Percentiles rank a stretch among this genome's conserved stretches.
Evolutionary conservation across 2,888 invertebrate species (phyloP).

Genomic region (Myopa testacea): DNA sequence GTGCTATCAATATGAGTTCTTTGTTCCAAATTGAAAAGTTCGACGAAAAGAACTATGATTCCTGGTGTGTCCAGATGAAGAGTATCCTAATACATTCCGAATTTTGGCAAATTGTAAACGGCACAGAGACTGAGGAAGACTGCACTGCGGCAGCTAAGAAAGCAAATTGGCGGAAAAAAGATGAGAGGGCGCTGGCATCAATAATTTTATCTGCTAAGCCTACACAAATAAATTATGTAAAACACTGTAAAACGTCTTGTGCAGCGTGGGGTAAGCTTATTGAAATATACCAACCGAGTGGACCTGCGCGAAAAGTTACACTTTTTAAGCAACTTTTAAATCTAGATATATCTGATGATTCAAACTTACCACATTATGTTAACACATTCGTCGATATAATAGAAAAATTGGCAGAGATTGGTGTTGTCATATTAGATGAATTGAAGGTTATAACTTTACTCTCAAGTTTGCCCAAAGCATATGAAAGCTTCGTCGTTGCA

Average conservation of each 20-base stretch:
- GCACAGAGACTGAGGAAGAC: background rate
- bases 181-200: slow-evolving; percentile 35
- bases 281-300: slow-evolving; percentile 5
- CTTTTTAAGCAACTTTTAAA: slow-evolving; percentile 30
- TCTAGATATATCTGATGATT: slow-evolving; percentile 18
- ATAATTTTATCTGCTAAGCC: no score
- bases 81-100: background rate
- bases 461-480: slow-evolving; percentile 38
- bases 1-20: no score
- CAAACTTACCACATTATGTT: background rate
- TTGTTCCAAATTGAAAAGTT: no score
- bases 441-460: slow-evolving; percentile 38
- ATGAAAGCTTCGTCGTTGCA: slow-evolving; percentile 26
- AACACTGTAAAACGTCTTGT: no score
- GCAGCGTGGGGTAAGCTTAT: slow-evolving; percentile 26
- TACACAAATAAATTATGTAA: no score
- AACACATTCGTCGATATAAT: slow-evolving; percentile 13
- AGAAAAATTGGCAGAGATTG: slow-evolving; percentile 32
- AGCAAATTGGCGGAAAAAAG: slow-evolving; percentile 33
- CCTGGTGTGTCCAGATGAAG: background rate
- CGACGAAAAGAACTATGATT: no score
- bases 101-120: no score
- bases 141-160: background rate
- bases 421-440: slow-evolving; percentile 6
- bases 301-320: slow-evolving; percentile 24